Evolutionary conservation across 2,888 invertebrate species (phyloP).

Genomic region (Acrobasis consociella): DNA sequence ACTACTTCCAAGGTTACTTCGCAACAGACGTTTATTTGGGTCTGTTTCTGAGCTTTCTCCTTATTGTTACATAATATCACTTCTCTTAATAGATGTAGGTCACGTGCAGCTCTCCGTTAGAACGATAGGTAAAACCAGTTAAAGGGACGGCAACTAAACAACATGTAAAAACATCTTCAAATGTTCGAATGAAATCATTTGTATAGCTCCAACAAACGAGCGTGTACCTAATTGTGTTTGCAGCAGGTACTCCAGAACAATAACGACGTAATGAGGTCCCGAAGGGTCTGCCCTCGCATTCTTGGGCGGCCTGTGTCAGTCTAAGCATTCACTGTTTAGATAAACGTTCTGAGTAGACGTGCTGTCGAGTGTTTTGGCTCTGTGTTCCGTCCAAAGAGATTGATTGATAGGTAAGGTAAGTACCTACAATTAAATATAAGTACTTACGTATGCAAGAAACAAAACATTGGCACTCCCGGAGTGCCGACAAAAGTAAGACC

Average conservation of each 20-base stretch:
- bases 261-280: conserved; percentile 37
- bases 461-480: too few relatives aligned
- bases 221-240: conserved; percentile 39
- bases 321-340: background rate
- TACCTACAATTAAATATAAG: too few relatives aligned
- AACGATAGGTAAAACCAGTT: too few relatives aligned
- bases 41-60: too few relatives aligned
- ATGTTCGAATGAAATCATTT: conserved; percentile 1
- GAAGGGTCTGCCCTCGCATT: conserved; percentile 13
- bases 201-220: conserved; percentile 34
- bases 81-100: too few relatives aligned
- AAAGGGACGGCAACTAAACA: background rate
- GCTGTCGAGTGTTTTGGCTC: background rate
- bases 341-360: background rate
- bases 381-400: background rate
- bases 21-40: too few relatives aligned
- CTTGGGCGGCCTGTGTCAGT: conserved; percentile 6
- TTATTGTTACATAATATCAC: too few relatives aligned
- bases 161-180: background rate
- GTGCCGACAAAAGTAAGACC: too few relatives aligned
- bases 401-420: background rate
- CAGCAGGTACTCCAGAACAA: conserved; percentile 37
- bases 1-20: too few relatives aligned
- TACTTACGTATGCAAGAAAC: too few relatives aligned
- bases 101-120: too few relatives aligned